A percentile compares a stretch with the other conserved stretches of the same genome.
Conservation (phyloP, 2,113 vertebrate genomes). For the Otus sunia region DNA sequence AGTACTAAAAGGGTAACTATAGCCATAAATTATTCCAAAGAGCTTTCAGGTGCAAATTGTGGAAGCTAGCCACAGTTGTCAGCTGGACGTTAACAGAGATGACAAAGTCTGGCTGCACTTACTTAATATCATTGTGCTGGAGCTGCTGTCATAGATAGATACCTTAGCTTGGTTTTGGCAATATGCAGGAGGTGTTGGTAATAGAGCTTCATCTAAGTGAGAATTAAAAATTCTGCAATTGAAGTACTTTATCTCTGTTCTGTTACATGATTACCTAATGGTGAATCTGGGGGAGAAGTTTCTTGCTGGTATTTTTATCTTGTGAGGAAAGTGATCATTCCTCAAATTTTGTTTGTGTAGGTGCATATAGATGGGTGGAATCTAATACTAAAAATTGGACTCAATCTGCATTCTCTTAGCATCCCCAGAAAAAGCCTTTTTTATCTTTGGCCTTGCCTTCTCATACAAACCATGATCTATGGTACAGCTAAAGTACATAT, state of each 20-base stretch:
- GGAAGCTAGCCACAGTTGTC: neutral
- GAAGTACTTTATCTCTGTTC: neutral
- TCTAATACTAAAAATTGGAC: neutral
- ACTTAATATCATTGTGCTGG: neutral
- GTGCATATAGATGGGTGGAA: neutral
- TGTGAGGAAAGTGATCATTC: neutral
- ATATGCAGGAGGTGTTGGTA: neutral
- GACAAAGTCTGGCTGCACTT: neutral
- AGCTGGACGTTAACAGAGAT: neutral
- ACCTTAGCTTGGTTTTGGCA: neutral
- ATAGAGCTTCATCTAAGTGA: neutral
- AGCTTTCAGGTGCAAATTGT: neutral
- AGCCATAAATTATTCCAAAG: conserved; percentile 1
- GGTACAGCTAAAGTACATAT: conserved; percentile 78
- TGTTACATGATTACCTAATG: neutral
- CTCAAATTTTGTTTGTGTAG: neutral
- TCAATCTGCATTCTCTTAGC: neutral
- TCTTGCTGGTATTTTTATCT: neutral
- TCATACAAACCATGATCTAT: conserved; percentile 76
- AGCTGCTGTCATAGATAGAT: neutral
- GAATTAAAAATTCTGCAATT: neutral
- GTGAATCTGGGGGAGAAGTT: neutral
- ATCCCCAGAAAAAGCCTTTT: neutral
- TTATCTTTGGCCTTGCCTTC: conserved; percentile 70
- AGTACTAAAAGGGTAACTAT: neutral